These are phyloP conservation scores for Koerneria pararmatus DNA, from an alignment of 2,888 invertebrate genomes.

Conservation along the genomic window DNA sequence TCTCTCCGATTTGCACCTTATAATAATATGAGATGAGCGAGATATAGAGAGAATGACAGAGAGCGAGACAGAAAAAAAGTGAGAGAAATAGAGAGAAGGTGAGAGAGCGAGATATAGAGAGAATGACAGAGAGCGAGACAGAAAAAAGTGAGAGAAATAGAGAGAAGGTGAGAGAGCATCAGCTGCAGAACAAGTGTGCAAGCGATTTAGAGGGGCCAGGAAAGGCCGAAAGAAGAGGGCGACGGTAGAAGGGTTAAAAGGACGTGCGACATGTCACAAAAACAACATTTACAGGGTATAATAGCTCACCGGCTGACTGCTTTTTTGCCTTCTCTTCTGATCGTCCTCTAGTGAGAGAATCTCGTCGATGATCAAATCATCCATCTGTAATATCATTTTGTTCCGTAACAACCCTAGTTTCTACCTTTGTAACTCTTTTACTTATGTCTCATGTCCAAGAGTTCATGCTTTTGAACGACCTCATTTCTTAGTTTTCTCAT, in stretches of 20 bases:
- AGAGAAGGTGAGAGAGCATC: too few relatives aligned
- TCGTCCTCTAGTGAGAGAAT: slow-evolving; percentile 56
- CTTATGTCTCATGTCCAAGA: too few relatives aligned
- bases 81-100: background rate
- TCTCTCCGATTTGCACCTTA: too few relatives aligned
- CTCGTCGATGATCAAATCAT: slow-evolving; percentile 59
- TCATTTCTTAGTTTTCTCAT: too few relatives aligned
- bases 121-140: background rate
- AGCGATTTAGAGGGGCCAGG: background rate
- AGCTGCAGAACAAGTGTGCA: slow-evolving; percentile 2
- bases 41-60: too few relatives aligned
- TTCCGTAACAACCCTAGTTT: too few relatives aligned
- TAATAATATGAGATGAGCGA: too few relatives aligned
- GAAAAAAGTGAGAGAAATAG: background rate
- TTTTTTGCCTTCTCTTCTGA: slow-evolving; percentile 24
- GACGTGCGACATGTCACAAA: background rate
- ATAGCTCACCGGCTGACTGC: slow-evolving; percentile 32
- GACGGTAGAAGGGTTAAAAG: slow-evolving; percentile 1
- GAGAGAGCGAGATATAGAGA: background rate
- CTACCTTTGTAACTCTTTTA: too few relatives aligned
- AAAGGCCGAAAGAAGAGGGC: slow-evolving; percentile 19
- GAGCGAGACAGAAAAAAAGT: too few relatives aligned
- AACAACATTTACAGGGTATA: slow-evolving; percentile 5
- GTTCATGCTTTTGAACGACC: too few relatives aligned
- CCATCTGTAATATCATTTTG: slow-evolving; percentile 50